A percentile compares a stretch with the other conserved stretches of the same genome.
Evolutionary conservation across 1,140 invertebrate genomes (phyloP).

Genomic region (Tribolium castaneum): DNA sequence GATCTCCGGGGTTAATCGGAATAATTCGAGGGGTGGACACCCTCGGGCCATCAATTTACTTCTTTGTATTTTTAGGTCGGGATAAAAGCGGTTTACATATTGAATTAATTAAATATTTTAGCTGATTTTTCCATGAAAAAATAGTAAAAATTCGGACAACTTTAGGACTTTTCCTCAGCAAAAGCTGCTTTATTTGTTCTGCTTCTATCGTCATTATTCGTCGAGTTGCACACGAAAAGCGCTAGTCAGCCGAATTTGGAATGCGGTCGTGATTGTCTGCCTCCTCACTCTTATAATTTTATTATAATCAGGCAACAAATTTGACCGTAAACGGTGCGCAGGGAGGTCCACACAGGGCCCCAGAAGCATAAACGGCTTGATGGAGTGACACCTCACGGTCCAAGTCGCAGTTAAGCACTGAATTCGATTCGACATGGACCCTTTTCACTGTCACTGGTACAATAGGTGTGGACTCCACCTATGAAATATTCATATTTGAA

Average conservation of each 20-base stretch:
- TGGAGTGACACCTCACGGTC: constrained; percentile 46
- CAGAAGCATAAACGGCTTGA: constrained; percentile 35
- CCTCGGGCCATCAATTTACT: neutral
- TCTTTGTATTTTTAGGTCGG: neutral
- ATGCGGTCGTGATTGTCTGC: neutral
- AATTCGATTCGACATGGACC: constrained; percentile 57
- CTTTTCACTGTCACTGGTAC: constrained; percentile 58
- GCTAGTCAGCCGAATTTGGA: neutral
- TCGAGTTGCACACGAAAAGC: neutral
- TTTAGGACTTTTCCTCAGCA: neutral
- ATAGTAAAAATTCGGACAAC: too few relatives aligned
- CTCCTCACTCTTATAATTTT: constrained; percentile 10
- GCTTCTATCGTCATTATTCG: neutral
- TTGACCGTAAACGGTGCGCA: constrained; percentile 18
- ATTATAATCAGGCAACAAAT: constrained; percentile 29
- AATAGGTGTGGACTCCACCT: constrained; percentile 59
- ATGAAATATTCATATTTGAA: constrained; percentile 56
- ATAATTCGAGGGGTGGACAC: constrained; percentile 44
- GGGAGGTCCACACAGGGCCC: constrained; percentile 17
- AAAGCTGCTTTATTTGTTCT: neutral
- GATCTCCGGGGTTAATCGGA: constrained; percentile 45
- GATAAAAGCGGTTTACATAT: neutral
- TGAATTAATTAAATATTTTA: neutral
- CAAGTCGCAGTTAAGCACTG: constrained; percentile 44
- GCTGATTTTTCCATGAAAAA: too few relatives aligned